These are phyloP conservation scores for Tachuris rubrigastra DNA, from an alignment of 2,113 vertebrate species.

Conservation along the genomic window DNA sequence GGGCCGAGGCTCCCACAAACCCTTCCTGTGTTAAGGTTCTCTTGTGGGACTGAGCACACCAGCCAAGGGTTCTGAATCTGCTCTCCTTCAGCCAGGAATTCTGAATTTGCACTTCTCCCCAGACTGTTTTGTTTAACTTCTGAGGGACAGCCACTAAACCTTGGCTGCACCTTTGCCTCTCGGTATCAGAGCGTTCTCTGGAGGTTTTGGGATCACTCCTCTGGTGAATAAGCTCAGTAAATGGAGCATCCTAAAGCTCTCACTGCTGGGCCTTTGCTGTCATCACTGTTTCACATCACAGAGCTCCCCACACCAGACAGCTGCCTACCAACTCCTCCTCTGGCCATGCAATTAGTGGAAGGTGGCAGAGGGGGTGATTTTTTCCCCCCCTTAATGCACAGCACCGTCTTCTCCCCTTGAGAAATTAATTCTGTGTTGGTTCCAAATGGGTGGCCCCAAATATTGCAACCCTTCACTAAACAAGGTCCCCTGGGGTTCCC, in stretches of 20 bases:
- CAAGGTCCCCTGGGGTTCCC: not conserved
- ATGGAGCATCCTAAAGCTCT: not conserved
- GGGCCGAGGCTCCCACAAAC: not conserved
- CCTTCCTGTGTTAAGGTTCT: not conserved
- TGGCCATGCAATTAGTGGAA: not conserved
- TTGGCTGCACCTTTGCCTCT: not conserved
- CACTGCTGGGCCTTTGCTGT: not conserved
- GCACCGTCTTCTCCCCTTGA: not conserved
- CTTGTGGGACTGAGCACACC: not conserved
- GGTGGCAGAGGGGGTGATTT: not conserved
- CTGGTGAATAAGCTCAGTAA: not conserved
- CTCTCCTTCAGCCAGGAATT: not conserved
- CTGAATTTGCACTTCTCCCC: not conserved
- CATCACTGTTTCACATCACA: not conserved
- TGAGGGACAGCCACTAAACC: not conserved
- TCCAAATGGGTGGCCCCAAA: slow-evolving; percentile 14
- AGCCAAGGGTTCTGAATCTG: not conserved
- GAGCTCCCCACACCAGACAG: not conserved
- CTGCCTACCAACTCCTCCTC: not conserved
- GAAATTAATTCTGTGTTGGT: slow-evolving; percentile 3
- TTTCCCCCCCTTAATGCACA: not conserved
- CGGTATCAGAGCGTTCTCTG: not conserved
- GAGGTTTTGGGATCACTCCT: not conserved
- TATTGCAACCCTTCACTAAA: not conserved
- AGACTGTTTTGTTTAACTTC: not conserved